Conservation (phyloP, 2,113 vertebrate species). For the Ciconia boyciana region DNA sequence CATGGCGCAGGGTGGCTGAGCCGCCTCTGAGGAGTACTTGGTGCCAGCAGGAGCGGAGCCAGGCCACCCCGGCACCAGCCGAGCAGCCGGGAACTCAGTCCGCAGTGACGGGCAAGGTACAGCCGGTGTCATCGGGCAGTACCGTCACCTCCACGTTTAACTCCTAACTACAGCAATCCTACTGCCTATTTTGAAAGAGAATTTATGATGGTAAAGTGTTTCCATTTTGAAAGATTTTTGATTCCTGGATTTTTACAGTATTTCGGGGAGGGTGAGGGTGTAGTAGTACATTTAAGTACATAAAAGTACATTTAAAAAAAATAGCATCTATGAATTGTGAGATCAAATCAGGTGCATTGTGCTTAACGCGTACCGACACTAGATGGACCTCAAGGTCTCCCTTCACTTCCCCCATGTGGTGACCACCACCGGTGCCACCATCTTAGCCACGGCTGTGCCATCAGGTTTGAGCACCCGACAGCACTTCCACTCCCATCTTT, state of each 20-base stretch:
- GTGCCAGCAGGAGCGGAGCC: neutral
- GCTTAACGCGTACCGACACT: neutral
- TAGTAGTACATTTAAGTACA: too few species aligned
- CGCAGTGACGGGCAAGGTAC: fast-evolving
- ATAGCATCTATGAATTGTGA: fast-evolving
- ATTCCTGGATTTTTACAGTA: neutral
- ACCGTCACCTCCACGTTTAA: neutral
- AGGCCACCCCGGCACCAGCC: fast-evolving
- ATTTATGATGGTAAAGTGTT: neutral
- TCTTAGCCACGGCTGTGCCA: fast-evolving
- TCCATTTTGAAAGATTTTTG: neutral
- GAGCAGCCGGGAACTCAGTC: neutral
- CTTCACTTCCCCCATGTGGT: fast-evolving
- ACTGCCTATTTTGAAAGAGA: neutral
- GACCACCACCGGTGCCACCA: neutral
- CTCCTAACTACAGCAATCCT: neutral
- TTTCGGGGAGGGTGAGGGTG: fast-evolving
- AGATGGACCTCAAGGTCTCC: neutral
- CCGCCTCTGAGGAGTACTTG: neutral
- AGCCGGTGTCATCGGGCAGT: fast-evolving
- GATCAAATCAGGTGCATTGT: neutral
- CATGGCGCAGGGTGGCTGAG: neutral
- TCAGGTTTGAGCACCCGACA: neutral
- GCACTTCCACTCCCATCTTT: neutral
- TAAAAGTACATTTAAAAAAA: neutral